Evolutionary conservation across 2,888 invertebrate genomes (phyloP).

Genomic region (Ophioninae sp.): DNA sequence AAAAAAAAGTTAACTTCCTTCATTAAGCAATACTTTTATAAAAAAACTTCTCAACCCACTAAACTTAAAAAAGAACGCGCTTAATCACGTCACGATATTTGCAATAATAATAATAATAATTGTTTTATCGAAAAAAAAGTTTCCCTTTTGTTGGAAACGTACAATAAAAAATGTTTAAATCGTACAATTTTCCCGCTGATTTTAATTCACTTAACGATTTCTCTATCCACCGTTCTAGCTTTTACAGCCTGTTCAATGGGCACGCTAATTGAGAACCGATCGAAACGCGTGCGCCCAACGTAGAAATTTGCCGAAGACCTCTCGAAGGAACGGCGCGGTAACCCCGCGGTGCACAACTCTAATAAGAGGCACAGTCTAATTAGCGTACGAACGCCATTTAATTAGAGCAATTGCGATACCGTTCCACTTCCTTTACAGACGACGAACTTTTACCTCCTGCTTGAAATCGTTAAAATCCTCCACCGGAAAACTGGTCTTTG

Average conservation of each 20-base stretch:
- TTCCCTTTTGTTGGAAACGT: background rate
- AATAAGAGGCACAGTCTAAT: constrained; percentile 11
- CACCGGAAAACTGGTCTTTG: constrained; percentile 10
- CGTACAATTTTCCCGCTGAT: background rate
- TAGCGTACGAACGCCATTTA: constrained; percentile 33
- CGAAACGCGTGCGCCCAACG: background rate
- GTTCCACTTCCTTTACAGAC: constrained; percentile 4
- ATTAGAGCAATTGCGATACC: constrained; percentile 27
- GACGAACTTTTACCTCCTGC: constrained; percentile 22
- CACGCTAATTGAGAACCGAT: background rate
- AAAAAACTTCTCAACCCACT: background rate
- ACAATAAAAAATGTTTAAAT: background rate
- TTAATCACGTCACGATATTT: background rate
- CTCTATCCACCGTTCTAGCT: background rate
- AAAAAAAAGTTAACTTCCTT: background rate
- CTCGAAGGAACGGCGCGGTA: constrained; percentile 2
- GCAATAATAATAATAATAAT: background rate
- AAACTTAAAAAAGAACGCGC: background rate
- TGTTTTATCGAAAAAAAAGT: background rate
- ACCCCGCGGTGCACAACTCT: constrained; percentile 5
- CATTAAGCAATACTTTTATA: too few relatives aligned
- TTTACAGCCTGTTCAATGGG: background rate
- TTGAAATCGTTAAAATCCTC: constrained; percentile 14
- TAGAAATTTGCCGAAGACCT: constrained; percentile 10
- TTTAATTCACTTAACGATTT: background rate